Base-by-base conservation (phyloP, 2,113 vertebrate species). In the Columba livia region DNA sequence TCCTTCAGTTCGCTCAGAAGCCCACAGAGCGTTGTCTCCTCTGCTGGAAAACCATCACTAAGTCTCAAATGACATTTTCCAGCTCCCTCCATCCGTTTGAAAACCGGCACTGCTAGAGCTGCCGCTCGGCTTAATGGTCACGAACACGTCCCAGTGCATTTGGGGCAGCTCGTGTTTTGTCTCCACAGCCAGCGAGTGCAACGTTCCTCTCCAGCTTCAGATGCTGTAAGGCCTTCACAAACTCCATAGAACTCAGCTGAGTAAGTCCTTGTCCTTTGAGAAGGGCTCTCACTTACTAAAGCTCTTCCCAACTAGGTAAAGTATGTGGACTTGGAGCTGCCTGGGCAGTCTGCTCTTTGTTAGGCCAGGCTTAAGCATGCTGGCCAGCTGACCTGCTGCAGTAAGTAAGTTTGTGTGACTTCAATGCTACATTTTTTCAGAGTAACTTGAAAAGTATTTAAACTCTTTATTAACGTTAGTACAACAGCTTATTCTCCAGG, bases 231-330 rank as follows among this genome's bases (percentile, higher is more conserved):
- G 77, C 23, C 18, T 60, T 21, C 29, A 25, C 29, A 10, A 0
- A 61, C 79, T 7, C 4, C 4, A 2, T 2, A 67, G 34, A 40
- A 9, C 58, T 53, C 26, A 6, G 58, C 44, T 24, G 50, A 29
- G 77, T 0, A 24, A 17, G 50, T 66, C 13, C 47, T 28, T 2
- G 0, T 3, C 10, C 85, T 31, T 20, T 1, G 24, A 32, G 53
- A 26, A 70, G 3, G 17, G 50, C 70, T 79, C 26, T 11, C 0
- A 12, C 34, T 67, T 34, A 1, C 0, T 31, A 11, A 38, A 58
- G 72, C 77, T 91, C 87, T 94, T 94, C 96, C 94, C 95, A 92
- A 79, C 16, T 88, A 58, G 94, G 92, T 62, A 82, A 94, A 80
- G 54, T 40, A 70, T 83, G 88, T 5, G 54, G 2, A 7, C 21